Base-by-base conservation (phyloP, 2,113 vertebrate genomes). In the Genyomyrus donnyi region DNA sequence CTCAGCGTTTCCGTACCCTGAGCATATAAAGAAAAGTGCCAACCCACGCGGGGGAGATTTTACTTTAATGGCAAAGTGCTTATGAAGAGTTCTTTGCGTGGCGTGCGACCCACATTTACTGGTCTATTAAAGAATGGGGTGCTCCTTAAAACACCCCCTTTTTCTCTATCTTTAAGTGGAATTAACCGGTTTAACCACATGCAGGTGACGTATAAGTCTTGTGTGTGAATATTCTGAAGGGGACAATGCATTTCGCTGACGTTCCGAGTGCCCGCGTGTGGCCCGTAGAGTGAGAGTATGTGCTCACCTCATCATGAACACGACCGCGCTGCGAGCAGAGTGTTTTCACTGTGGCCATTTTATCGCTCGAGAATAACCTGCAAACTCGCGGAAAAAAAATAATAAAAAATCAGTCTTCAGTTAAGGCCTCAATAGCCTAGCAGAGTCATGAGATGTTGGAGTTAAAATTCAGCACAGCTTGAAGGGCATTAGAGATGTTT, bases 61-160 rank as follows among this genome's bases (percentile, higher is more conserved):
- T 49, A 92, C 90, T 91, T 92, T 91, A 91, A 90, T 90, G 87
- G 53, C 89, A 90, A 91, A 93, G 87, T 58, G 48, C 58, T 90
- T 89, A 90, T 91, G 91, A 66, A 52, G 89, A 92, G 85, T 83
- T 89, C 88, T 90, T 88, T 88, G 88, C 48, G 85, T 85, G 89
- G 91, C 48, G 88, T 90, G 91, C 90, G 39, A 88, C 77, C 3
- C 5, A 49, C 86, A 91, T 92, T 93, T 91, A 91, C 88, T n/a
- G 85, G 17, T 52, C 49, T 46, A 2, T 45, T 49, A 74, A 31
- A 50, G 89, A 92, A 90, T 88, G 58, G 39, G 50, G 89, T 31
- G 53, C 35, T 89, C 80, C 74, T 56, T 89, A 88, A 31, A 66
- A 74, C 80, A 90, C 87, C 90, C 89, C 45, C 66, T 27, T 27